phyloP scores from a whole-genome alignment of 2,113 vertebrate species.

The Genyomyrus donnyi region DNA sequence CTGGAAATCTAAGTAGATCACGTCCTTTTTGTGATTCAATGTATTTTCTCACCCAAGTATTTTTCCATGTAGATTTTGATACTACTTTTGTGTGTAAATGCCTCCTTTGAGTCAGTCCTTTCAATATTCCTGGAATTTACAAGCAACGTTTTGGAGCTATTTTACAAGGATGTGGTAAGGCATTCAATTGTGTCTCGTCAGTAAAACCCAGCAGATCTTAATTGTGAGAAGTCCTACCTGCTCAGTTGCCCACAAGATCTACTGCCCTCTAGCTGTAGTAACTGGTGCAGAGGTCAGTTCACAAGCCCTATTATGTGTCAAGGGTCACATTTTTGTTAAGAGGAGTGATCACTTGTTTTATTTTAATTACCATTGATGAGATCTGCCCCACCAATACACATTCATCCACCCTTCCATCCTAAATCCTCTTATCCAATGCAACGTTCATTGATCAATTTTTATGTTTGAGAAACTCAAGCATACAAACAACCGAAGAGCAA shows the following conservation, averaged over 20 bases:
- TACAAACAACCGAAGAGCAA: background rate
- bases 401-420: background rate
- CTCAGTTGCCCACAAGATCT: background rate
- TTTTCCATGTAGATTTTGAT: background rate
- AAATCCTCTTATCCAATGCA: background rate
- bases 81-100: background rate
- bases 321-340: background rate
- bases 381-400: background rate
- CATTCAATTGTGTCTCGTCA: background rate
- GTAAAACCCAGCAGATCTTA: background rate
- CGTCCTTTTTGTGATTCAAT: background rate
- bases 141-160: background rate
- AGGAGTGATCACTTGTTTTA: background rate
- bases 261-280: background rate
- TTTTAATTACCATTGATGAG: background rate
- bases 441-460: background rate
- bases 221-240: background rate
- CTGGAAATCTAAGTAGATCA: too few species aligned
- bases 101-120: background rate
- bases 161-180: background rate
- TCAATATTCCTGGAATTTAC: background rate
- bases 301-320: background rate
- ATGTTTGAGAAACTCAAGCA: background rate
- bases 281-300: slow-evolving; percentile 9
- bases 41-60: background rate